Percentiles rank a stretch among this genome's conserved stretches.
These are phyloP conservation scores for Cydia amplana DNA, from an alignment of 1,140 invertebrate species.

Conservation along the genomic window DNA sequence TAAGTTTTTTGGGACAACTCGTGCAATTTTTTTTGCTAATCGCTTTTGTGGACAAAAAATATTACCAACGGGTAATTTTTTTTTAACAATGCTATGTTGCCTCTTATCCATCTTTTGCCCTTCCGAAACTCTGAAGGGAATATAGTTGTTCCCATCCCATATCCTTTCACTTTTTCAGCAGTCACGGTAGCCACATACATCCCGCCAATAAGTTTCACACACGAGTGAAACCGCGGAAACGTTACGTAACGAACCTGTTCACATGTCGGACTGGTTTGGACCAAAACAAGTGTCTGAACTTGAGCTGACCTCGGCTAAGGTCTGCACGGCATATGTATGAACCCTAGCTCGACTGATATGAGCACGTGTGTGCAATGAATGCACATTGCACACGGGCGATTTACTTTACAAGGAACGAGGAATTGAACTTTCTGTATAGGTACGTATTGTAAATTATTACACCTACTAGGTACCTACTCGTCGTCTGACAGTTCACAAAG, in stretches of 20 bases:
- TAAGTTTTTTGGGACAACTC: neutral
- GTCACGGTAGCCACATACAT: neutral
- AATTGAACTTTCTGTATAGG: neutral
- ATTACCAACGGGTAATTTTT: neutral
- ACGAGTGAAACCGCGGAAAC: slow-evolving; percentile 26
- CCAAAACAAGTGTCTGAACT: slow-evolving; percentile 33
- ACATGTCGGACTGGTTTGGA: slow-evolving; percentile 33
- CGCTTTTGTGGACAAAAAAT: neutral
- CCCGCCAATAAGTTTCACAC: slow-evolving; percentile 20
- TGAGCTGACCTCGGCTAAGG: slow-evolving; percentile 23
- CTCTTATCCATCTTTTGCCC: neutral
- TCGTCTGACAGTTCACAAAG: too few relatives aligned
- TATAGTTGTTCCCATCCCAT: neutral
- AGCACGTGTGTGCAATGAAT: slow-evolving; percentile 10
- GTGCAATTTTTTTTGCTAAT: neutral
- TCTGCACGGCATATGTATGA: slow-evolving; percentile 23
- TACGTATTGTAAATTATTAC: too few relatives aligned
- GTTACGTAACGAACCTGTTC: slow-evolving; percentile 28
- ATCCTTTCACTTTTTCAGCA: neutral
- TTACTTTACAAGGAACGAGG: neutral
- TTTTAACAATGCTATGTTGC: neutral
- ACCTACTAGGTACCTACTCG: too few relatives aligned
- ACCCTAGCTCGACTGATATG: neutral
- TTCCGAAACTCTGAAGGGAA: neutral
- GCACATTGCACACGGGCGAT: slow-evolving; percentile 6